phyloP scores from a whole-genome alignment of 2,113 vertebrate species.

The Dicerorhinus sumatrensis region DNA sequence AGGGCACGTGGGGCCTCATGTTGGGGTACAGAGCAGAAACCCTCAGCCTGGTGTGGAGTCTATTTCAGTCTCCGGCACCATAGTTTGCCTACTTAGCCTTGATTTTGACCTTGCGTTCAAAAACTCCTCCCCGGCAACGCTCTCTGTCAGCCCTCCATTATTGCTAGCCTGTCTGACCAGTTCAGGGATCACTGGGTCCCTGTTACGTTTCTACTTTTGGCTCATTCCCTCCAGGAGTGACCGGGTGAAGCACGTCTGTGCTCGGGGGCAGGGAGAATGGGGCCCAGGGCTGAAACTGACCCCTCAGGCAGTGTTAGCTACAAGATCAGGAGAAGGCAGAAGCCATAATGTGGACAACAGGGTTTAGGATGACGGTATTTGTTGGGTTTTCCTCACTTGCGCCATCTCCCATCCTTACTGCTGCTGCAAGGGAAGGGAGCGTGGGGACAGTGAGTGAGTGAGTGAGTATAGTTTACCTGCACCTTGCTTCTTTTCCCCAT shows the following conservation, averaged over 20 bases:
- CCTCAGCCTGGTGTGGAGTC: rapidly evolving
- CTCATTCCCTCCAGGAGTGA: not conserved
- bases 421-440: not conserved
- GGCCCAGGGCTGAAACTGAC: not conserved
- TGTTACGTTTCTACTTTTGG: not conserved
- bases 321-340: not conserved
- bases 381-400: not conserved
- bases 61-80: not conserved
- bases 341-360: rapidly evolving
- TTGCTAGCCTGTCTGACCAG: not conserved
- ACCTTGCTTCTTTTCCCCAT: not conserved
- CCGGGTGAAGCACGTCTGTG: not conserved
- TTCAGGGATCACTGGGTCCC: not conserved
- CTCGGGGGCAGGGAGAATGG: not conserved
- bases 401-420: not conserved
- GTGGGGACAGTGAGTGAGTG: not conserved
- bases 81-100: not conserved
- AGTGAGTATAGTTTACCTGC: not conserved
- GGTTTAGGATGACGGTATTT: not conserved
- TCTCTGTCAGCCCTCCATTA: not conserved
- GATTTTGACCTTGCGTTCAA: not conserved
- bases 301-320: rapidly evolving
- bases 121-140: not conserved
- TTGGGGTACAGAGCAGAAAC: not conserved
- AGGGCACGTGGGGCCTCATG: rapidly evolving